These are phyloP conservation scores for Pandemis corylana DNA, from an alignment of 2,888 invertebrate genomes.

Conservation along the genomic window DNA sequence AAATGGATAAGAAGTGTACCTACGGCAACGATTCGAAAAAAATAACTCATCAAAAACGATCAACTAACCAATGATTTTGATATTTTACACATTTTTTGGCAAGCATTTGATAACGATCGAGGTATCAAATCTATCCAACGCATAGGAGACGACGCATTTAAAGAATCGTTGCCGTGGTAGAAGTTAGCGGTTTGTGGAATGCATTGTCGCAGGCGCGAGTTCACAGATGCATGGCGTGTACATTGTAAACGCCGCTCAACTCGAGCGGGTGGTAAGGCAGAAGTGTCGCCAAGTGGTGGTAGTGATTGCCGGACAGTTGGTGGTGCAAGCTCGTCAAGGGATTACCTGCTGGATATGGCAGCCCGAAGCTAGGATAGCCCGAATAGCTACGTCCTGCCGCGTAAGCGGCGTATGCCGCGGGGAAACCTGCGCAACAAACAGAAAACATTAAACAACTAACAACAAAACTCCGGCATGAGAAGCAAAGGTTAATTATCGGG, in stretches of 20 bases:
- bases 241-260: slow-evolving; percentile 87
- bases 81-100: not conserved
- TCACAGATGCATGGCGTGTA: slow-evolving; percentile 93
- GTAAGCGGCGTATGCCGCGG: slow-evolving; percentile 98
- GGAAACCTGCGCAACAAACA: slow-evolving; percentile 91
- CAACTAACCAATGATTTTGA: slow-evolving; percentile 12
- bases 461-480: slow-evolving; percentile 50
- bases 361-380: slow-evolving; percentile 99
- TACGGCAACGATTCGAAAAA: slow-evolving; percentile 42
- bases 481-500: slow-evolving; percentile 63
- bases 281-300: slow-evolving; percentile 86
- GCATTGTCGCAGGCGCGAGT: slow-evolving; percentile 84
- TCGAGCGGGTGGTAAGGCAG: slow-evolving; percentile 89
- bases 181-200: slow-evolving; percentile 80
- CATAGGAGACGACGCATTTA: slow-evolving; percentile 37
- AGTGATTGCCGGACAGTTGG: slow-evolving; percentile 86
- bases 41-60: not conserved
- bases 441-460: slow-evolving; percentile 57
- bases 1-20: slow-evolving; percentile 24
- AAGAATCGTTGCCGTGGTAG: slow-evolving; percentile 67
- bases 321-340: slow-evolving; percentile 92
- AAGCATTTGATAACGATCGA: slow-evolving; percentile 26
- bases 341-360: slow-evolving; percentile 99
- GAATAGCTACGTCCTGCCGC: slow-evolving; percentile 98
- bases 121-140: not conserved